A percentile compares a stretch with the other conserved stretches of the same genome.
Evolutionary conservation across 2,797 vertebrate genomes (phyloP).

Genomic region (Tragopan temminckii): DNA sequence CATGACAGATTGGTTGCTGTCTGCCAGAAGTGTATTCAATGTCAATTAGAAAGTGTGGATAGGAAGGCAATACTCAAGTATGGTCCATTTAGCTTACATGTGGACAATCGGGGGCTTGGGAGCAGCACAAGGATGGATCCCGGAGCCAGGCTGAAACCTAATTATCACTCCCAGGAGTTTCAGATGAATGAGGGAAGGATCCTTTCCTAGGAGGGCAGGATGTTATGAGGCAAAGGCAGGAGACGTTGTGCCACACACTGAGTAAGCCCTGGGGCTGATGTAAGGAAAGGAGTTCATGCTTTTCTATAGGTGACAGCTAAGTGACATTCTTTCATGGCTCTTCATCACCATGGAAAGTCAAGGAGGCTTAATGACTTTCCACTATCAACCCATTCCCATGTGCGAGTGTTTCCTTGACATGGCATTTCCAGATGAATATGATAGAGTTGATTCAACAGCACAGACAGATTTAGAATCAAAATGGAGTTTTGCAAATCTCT

Average conservation of each 20-base stretch:
- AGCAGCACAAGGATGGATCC: not conserved
- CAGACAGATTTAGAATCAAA: not conserved
- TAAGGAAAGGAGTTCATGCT: not conserved
- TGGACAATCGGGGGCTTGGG: rapidly evolving
- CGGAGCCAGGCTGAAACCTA: not conserved
- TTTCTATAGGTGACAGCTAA: not conserved
- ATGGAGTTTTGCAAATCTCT: not conserved
- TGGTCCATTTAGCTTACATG: not conserved
- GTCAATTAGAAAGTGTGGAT: not conserved
- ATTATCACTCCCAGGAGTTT: not conserved
- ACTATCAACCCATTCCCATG: rapidly evolving
- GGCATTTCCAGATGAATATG: not conserved
- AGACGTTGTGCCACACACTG: not conserved
- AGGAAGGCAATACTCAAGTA: not conserved
- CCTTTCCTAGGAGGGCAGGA: not conserved
- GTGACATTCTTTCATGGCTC: not conserved
- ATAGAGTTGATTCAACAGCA: rapidly evolving
- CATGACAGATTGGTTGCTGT: slow-evolving; percentile 6
- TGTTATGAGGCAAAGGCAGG: not conserved
- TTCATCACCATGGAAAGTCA: not conserved
- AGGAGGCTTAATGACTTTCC: not conserved
- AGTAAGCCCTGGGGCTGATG: not conserved
- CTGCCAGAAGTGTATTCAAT: not conserved
- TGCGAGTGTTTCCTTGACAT: not conserved
- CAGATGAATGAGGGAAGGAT: not conserved